phyloP scores from a whole-genome alignment of 2,888 invertebrate species.

The Crocallis elinguaria region DNA sequence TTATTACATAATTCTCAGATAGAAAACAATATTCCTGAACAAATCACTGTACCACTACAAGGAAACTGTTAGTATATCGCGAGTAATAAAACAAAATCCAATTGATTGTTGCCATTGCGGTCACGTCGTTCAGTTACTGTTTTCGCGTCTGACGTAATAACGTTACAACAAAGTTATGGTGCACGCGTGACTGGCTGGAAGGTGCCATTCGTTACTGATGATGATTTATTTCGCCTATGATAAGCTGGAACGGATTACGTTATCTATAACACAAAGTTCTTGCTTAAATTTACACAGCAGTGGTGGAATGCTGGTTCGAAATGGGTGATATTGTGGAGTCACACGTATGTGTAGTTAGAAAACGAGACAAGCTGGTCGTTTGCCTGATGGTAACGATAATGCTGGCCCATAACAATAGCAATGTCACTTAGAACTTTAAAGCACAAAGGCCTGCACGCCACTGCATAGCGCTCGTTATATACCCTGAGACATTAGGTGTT shows the following conservation, averaged over 20 bases:
- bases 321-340: background rate
- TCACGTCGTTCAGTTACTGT: conserved; percentile 83
- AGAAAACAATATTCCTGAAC: conserved; percentile 10
- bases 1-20: background rate
- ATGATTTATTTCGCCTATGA: conserved; percentile 27
- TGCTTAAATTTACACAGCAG: conserved; percentile 3
- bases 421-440: too few species aligned
- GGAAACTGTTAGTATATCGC: conserved; percentile 43
- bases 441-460: too few species aligned
- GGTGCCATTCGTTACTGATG: conserved; percentile 50
- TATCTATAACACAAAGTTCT: conserved; percentile 21
- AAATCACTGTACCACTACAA: conserved; percentile 18
- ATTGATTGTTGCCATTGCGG: conserved; percentile 83
- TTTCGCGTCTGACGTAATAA: conserved; percentile 83
- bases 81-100: conserved; percentile 74
- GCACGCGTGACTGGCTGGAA: conserved; percentile 73
- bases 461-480: too few species aligned
- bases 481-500: too few species aligned
- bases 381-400: too few species aligned
- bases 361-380: too few species aligned
- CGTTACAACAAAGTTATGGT: conserved; percentile 81
- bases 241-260: conserved; percentile 18
- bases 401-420: too few species aligned
- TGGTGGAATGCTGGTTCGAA: conserved; percentile 4
- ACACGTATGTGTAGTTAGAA: background rate